Percentiles rank a stretch among this genome's conserved stretches.
These are phyloP conservation scores for Synanthedon vespiformis DNA, from an alignment of 2,888 invertebrate species.

Conservation along the genomic window DNA sequence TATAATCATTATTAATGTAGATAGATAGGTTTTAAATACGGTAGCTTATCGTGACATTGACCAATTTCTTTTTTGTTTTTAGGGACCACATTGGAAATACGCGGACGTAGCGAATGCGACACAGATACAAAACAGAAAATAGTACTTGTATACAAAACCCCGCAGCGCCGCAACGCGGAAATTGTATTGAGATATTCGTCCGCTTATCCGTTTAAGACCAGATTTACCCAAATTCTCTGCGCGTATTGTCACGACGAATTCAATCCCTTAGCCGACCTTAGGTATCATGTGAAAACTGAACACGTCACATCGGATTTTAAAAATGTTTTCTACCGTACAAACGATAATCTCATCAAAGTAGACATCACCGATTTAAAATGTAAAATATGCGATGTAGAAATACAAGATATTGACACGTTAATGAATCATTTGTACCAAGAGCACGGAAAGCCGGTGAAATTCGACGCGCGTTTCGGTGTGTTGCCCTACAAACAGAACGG, in stretches of 20 bases:
- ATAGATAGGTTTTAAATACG: neutral
- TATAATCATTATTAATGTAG: neutral
- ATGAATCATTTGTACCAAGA: slow-evolving; percentile 46
- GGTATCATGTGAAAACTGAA: slow-evolving; percentile 44
- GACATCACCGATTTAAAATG: slow-evolving; percentile 57
- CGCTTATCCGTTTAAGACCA: slow-evolving; percentile 57
- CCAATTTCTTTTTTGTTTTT: slow-evolving; percentile 63
- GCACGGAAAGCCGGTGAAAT: slow-evolving; percentile 50
- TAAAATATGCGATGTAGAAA: slow-evolving; percentile 38
- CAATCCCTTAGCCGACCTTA: slow-evolving; percentile 33
- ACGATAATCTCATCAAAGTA: slow-evolving; percentile 54
- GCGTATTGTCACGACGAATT: slow-evolving; percentile 53
- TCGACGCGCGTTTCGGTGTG: slow-evolving; percentile 50
- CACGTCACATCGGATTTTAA: slow-evolving; percentile 45
- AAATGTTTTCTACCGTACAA: slow-evolving; percentile 54
- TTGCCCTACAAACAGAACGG: slow-evolving; percentile 50
- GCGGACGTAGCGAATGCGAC: slow-evolving; percentile 45
- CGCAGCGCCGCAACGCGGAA: slow-evolving; percentile 59
- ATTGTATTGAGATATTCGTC: slow-evolving; percentile 50
- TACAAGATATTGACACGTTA: slow-evolving; percentile 41
- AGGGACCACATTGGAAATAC: slow-evolving; percentile 59
- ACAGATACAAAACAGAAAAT: slow-evolving; percentile 54
- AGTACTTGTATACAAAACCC: slow-evolving; percentile 54
- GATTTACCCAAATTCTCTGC: slow-evolving; percentile 55
- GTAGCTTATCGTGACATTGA: slow-evolving; percentile 25